Percentiles rank a stretch among this genome's conserved stretches.
Evolutionary conservation across 2,797 vertebrate species (phyloP).

Genomic region (Tragelaphus oryx): DNA sequence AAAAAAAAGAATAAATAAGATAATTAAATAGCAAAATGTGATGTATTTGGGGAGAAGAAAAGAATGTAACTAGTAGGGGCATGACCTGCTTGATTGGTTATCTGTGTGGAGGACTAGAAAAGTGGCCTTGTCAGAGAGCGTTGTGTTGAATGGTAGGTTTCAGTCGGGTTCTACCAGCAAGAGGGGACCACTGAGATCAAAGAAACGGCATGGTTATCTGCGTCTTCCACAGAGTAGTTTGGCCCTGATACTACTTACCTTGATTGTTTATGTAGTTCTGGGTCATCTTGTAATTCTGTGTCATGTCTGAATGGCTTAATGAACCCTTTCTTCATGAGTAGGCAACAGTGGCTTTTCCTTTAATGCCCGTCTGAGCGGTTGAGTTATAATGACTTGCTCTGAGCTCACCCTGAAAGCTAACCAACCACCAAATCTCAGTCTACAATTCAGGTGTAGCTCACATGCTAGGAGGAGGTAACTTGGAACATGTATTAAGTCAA

Average conservation of each 20-base stretch:
- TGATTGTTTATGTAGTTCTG: background rate
- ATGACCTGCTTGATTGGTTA: background rate
- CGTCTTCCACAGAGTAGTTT: background rate
- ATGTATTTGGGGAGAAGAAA: background rate
- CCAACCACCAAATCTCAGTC: background rate
- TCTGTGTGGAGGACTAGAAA: accelerated
- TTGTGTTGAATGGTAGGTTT: background rate
- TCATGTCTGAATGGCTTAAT: background rate
- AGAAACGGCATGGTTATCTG: background rate
- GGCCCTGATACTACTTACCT: background rate
- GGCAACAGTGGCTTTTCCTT: background rate
- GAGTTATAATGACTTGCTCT: background rate
- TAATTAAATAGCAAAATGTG: background rate
- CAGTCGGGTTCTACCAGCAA: background rate
- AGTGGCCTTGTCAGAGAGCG: background rate
- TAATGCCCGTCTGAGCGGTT: background rate
- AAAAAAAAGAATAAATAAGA: background rate
- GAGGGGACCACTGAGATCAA: background rate
- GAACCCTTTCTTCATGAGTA: background rate
- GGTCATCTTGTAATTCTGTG: background rate
- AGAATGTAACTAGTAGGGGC: background rate
- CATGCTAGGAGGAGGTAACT: background rate
- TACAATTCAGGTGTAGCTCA: background rate
- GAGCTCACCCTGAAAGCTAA: background rate
- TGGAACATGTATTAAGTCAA: background rate